These are phyloP conservation scores for Sciaenops ocellatus DNA, from an alignment of 2,797 vertebrate genomes.

Conservation along the genomic window DNA sequence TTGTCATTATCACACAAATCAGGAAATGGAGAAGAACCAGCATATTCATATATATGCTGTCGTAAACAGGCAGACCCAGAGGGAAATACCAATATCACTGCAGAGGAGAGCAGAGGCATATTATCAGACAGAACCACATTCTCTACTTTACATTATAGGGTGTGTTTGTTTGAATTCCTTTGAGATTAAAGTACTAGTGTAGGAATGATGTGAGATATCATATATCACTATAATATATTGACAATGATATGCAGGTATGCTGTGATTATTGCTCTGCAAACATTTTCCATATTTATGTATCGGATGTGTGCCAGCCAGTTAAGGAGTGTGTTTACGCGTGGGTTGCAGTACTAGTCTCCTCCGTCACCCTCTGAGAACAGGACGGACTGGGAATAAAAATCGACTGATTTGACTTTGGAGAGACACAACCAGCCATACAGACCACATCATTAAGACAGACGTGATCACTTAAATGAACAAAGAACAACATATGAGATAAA, in stretches of 20 bases:
- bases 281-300: not conserved
- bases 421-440: not conserved
- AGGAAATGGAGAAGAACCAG: not conserved
- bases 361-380: not conserved
- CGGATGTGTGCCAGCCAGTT: not conserved
- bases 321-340: not conserved
- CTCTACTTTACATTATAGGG: not conserved
- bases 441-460: not conserved
- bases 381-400: not conserved
- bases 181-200: not conserved
- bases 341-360: not conserved
- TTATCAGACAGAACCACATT: not conserved
- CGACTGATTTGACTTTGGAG: not conserved
- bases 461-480: not conserved
- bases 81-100: not conserved
- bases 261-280: not conserved
- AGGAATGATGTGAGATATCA: not conserved
- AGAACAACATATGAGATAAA: no score
- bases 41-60: conserved; percentile 1
- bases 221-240: not conserved
- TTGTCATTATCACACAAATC: conserved; percentile 3
- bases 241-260: not conserved
- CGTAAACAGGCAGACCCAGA: not conserved
- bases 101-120: not conserved
- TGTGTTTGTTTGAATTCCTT: not conserved